phyloP scores from a whole-genome alignment of 2,888 invertebrate species.

The Agrotis ipsilon region DNA sequence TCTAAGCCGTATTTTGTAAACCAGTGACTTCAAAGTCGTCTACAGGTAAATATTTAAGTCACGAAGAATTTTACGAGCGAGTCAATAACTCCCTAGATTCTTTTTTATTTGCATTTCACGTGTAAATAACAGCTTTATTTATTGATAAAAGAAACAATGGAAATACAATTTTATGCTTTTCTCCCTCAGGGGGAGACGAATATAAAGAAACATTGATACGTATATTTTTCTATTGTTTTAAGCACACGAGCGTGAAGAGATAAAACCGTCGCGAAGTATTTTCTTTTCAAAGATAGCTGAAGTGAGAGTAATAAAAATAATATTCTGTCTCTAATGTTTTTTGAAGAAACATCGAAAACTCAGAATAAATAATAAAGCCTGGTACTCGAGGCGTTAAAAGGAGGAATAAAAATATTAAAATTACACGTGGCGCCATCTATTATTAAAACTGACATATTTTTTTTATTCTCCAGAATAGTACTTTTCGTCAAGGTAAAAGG shows the following conservation, averaged over 20 bases:
- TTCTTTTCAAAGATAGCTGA: not conserved
- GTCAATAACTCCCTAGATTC: not conserved
- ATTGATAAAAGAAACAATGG: conserved; percentile 29
- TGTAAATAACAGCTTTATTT: conserved; percentile 11
- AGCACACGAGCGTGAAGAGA: not conserved
- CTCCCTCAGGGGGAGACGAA: not conserved
- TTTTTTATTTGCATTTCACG: not conserved
- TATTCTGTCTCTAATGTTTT: not conserved
- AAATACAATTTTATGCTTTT: not conserved
- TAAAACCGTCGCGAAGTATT: not conserved
- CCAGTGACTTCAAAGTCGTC: too few species aligned
- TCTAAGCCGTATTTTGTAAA: too few species aligned
- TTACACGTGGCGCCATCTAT: too few species aligned
- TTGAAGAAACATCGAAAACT: too few species aligned
- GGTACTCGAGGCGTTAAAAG: too few species aligned
- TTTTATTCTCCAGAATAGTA: too few species aligned
- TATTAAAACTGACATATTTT: too few species aligned
- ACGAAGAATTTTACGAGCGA: conserved; percentile 12
- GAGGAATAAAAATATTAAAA: too few species aligned
- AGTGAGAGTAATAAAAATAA: not conserved
- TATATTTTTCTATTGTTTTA: conserved; percentile 10
- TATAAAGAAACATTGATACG: conserved; percentile 1
- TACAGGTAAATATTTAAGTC: not conserved
- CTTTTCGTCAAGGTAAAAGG: too few species aligned
- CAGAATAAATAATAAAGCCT: too few species aligned